These are phyloP conservation scores for Lomographa bimaculata DNA, from an alignment of 2,888 invertebrate species.

Conservation along the genomic window DNA sequence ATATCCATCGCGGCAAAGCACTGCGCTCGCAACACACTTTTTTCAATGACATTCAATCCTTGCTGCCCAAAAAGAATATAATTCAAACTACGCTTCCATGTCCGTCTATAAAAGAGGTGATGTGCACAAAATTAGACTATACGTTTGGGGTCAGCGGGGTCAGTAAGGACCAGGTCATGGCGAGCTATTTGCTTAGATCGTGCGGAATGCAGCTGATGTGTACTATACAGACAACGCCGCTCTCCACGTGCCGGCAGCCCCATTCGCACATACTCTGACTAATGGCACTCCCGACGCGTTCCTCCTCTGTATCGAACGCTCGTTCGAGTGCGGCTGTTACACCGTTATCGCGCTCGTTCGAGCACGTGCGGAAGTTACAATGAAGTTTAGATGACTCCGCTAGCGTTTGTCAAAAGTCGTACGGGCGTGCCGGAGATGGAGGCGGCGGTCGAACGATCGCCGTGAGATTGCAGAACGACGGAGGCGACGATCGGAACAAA, in stretches of 20 bases:
- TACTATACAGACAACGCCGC: constrained; percentile 13
- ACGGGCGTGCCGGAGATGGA: constrained; percentile 7
- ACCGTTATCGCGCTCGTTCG: constrained; percentile 29
- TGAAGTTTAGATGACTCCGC: constrained; percentile 32
- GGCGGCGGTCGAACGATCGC: constrained; percentile 2
- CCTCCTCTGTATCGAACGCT: constrained; percentile 11
- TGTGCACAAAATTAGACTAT: constrained; percentile 17
- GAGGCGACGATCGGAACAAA: constrained; percentile 2
- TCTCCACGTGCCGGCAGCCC: constrained; percentile 6
- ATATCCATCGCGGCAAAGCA: too few relatives aligned
- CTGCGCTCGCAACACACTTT: too few relatives aligned
- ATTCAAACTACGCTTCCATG: constrained; percentile 1
- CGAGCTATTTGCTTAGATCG: constrained; percentile 47
- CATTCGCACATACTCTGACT: constrained; percentile 17
- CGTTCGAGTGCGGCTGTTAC: constrained; percentile 26
- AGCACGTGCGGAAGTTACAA: constrained; percentile 19
- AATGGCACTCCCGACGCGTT: constrained; percentile 18
- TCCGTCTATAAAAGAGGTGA: constrained; percentile 23
- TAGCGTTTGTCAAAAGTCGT: constrained; percentile 2
- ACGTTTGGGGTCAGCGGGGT: constrained; percentile 5
- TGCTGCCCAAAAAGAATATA: constrained; percentile 1
- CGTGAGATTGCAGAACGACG: constrained; percentile 2
- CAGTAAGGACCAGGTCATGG: constrained; percentile 27
- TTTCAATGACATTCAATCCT: too few relatives aligned
- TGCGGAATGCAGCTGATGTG: constrained; percentile 41